phyloP scores from a whole-genome alignment of 2,888 invertebrate genomes.

The Julus scandinavius region DNA sequence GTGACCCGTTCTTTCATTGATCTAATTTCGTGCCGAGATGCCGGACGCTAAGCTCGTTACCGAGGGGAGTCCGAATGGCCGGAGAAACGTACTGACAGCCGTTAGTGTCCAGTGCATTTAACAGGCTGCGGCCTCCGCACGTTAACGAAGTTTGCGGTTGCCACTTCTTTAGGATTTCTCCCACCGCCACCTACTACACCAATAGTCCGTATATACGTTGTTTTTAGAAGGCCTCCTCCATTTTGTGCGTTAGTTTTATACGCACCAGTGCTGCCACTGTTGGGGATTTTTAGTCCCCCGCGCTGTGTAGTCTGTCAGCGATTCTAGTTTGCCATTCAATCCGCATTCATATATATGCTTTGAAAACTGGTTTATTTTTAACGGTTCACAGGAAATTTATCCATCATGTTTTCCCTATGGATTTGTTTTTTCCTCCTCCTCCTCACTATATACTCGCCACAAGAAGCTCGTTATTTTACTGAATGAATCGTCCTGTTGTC shows the following conservation, averaged over 20 bases:
- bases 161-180: conserved; percentile 34
- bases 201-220: not conserved
- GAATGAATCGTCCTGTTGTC: too few species aligned
- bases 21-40: conserved; percentile 25
- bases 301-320: too few species aligned
- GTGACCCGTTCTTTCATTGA: conserved; percentile 34
- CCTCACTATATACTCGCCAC: too few species aligned
- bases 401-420: too few species aligned
- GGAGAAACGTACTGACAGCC: conserved; percentile 30
- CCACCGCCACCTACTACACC: not conserved
- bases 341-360: too few species aligned
- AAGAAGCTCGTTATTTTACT: too few species aligned
- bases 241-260: not conserved
- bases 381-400: too few species aligned
- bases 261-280: not conserved
- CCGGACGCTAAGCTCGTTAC: conserved; percentile 37
- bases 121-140: conserved; percentile 22
- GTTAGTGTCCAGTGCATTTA: conserved; percentile 35
- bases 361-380: too few species aligned
- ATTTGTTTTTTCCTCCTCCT: too few species aligned
- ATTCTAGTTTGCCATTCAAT: too few species aligned
- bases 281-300: too few species aligned
- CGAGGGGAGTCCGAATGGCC: conserved; percentile 22
- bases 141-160: conserved; percentile 42
- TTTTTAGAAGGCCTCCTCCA: not conserved